A percentile compares a stretch with the other conserved stretches of the same genome.
Evolutionary conservation across 1,140 invertebrate species (phyloP).

Genomic region (Neodiprion fabricii): DNA sequence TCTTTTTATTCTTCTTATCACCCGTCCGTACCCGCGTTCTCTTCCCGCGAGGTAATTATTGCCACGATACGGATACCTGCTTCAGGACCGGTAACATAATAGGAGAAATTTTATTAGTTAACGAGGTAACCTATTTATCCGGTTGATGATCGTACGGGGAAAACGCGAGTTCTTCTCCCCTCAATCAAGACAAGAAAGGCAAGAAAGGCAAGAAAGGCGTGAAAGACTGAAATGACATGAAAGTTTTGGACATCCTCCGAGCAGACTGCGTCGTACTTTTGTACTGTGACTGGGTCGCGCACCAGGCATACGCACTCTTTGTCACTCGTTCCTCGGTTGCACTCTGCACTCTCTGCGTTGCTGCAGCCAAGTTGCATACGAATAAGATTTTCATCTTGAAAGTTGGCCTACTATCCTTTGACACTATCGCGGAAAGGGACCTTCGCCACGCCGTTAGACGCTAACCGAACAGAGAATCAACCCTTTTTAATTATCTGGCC

Average conservation of each 20-base stretch:
- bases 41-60: too few relatives aligned
- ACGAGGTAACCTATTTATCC: not conserved
- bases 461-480: too few relatives aligned
- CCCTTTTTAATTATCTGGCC: too few relatives aligned
- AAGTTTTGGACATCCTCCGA: not conserved
- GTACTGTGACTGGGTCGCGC: not conserved
- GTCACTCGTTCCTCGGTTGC: not conserved
- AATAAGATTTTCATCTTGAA: slow-evolving; percentile 57
- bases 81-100: not conserved
- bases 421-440: too few relatives aligned
- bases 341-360: not conserved
- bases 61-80: too few relatives aligned
- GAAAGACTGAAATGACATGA: slow-evolving; percentile 1
- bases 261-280: too few relatives aligned
- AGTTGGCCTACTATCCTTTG: slow-evolving; percentile 54
- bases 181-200: not conserved
- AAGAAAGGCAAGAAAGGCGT: not conserved
- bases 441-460: too few relatives aligned
- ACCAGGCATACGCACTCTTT: not conserved
- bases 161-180: not conserved
- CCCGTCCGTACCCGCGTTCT: too few relatives aligned
- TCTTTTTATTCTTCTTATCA: too few relatives aligned
- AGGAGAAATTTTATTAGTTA: slow-evolving; percentile 3
- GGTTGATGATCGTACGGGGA: not conserved
- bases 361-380: slow-evolving; percentile 35